These are phyloP conservation scores for Siniperca undulata DNA, from an alignment of 2,797 vertebrate species.

Conservation along the genomic window DNA sequence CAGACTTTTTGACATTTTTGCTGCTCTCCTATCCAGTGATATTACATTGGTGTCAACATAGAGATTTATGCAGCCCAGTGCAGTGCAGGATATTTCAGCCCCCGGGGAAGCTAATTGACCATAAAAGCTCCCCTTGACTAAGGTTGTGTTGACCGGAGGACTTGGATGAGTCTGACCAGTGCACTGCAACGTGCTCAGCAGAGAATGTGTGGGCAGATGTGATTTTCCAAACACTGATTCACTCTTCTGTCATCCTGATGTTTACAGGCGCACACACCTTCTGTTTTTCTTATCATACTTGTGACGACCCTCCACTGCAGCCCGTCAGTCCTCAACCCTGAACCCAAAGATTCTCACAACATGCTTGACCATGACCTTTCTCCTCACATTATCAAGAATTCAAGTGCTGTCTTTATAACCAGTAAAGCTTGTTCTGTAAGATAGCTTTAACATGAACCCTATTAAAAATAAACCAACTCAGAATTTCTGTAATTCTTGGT, in stretches of 20 bases:
- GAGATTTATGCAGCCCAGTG: slow-evolving; percentile 30
- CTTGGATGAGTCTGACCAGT: slow-evolving; percentile 33
- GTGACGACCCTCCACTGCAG: neutral
- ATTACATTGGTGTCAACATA: neutral
- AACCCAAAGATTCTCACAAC: neutral
- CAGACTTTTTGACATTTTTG: neutral
- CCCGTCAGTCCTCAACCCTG: neutral
- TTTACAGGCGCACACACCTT: slow-evolving; percentile 32
- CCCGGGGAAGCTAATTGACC: slow-evolving; percentile 40
- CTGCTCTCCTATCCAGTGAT: neutral
- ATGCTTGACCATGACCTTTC: no score
- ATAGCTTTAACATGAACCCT: no score
- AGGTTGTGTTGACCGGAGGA: slow-evolving; percentile 44
- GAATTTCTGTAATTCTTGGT: neutral
- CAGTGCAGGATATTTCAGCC: slow-evolving; percentile 9
- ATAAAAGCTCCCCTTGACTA: slow-evolving; percentile 53
- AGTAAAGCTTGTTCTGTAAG: no score
- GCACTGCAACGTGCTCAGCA: slow-evolving; percentile 1
- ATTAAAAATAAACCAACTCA: no score
- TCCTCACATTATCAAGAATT: neutral
- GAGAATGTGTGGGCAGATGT: slow-evolving; percentile 26
- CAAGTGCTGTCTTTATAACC: neutral
- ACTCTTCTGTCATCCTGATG: slow-evolving; percentile 20
- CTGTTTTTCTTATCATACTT: slow-evolving; percentile 6
- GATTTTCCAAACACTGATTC: slow-evolving; percentile 46